Evolutionary conservation across 2,888 invertebrate species (phyloP).

Genomic region (Dendrolimus houi): DNA sequence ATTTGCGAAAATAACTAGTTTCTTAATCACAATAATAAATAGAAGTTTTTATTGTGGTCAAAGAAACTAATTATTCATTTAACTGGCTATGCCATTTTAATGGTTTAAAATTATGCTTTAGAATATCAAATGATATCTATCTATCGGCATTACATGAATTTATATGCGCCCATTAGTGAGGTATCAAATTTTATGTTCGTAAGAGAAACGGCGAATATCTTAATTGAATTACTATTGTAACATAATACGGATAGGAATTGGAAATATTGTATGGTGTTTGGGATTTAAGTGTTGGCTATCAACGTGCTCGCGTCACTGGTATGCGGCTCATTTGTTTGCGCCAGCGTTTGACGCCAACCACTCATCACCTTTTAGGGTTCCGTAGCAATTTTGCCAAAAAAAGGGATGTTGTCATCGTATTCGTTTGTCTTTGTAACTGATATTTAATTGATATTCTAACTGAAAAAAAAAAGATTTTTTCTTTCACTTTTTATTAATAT

Average conservation of each 20-base stretch:
- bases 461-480: too few relatives aligned
- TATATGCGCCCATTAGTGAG: background rate
- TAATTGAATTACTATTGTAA: conserved; percentile 43
- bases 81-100: background rate
- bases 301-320: conserved; percentile 32
- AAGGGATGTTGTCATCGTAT: too few relatives aligned
- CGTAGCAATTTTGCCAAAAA: too few relatives aligned
- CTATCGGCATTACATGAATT: background rate
- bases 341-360: conserved; percentile 47
- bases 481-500: too few relatives aligned
- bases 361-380: conserved; percentile 58
- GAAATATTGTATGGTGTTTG: conserved; percentile 35
- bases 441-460: too few relatives aligned
- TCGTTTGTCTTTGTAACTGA: too few relatives aligned
- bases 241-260: conserved; percentile 31
- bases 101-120: background rate
- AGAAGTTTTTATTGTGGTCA: background rate
- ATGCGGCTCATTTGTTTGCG: conserved; percentile 51
- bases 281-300: conserved; percentile 43
- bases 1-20: too few relatives aligned
- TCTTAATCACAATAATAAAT: too few relatives aligned
- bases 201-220: conserved; percentile 23
- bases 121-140: background rate
- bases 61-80: background rate
- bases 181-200: background rate